phyloP scores from a whole-genome alignment of 2,888 invertebrate species.

The Darwinula stevensoni region DNA sequence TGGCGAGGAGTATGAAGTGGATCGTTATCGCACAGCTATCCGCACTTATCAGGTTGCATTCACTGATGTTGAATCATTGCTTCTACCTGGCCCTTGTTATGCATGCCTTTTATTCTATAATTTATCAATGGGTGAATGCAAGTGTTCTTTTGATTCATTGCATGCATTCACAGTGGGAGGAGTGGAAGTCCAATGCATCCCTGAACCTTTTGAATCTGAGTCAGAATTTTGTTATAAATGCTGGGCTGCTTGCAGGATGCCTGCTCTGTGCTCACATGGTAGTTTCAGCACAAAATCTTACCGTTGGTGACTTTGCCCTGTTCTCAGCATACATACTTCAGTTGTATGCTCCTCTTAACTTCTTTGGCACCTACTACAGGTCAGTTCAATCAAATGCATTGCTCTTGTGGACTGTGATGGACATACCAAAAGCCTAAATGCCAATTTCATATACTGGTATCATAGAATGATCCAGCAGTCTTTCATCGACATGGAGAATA shows the following conservation, averaged over 20 bases:
- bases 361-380: slow-evolving; percentile 95
- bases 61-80: slow-evolving; percentile 1
- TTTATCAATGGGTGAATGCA: too few relatives aligned
- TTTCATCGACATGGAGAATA: slow-evolving; percentile 97
- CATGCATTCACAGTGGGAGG: slow-evolving; percentile 35
- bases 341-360: slow-evolving; percentile 80
- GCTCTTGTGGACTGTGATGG: neutral
- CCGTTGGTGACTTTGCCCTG: slow-evolving; percentile 82
- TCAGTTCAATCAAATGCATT: too few relatives aligned
- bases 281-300: slow-evolving; percentile 29
- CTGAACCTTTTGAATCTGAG: slow-evolving; percentile 63
- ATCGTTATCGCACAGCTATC: slow-evolving; percentile 55
- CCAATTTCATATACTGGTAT: too few relatives aligned
- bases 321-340: slow-evolving; percentile 84
- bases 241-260: slow-evolving; percentile 56
- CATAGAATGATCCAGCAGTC: slow-evolving; percentile 76
- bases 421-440: too few relatives aligned
- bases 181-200: slow-evolving; percentile 59
- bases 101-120: neutral
- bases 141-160: neutral
- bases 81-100: neutral
- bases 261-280: slow-evolving; percentile 67
- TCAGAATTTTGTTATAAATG: slow-evolving; percentile 66
- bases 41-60: slow-evolving; percentile 42
- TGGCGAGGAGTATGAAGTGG: slow-evolving; percentile 69